A percentile compares a stretch with the other conserved stretches of the same genome.
Evolutionary conservation across 2,888 invertebrate genomes (phyloP).

Genomic region (Drosophila parthenogenetica): DNA sequence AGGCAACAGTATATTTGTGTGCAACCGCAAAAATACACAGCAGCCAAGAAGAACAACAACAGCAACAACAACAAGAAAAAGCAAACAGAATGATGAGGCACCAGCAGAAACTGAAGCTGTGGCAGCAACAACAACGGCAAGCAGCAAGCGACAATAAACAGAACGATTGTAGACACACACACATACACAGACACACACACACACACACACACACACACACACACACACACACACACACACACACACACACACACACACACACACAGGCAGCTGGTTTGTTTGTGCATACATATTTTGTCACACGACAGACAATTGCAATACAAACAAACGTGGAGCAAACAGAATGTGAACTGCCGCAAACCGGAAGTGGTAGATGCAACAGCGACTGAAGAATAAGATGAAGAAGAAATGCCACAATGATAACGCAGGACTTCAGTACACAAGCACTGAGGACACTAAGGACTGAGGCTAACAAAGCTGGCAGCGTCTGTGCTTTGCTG

Average conservation of each 20-base stretch:
- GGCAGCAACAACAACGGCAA: slow-evolving; percentile 23
- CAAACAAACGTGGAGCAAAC: slow-evolving; percentile 70
- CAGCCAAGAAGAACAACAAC: slow-evolving; percentile 30
- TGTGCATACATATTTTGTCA: slow-evolving; percentile 61
- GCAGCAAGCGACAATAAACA: slow-evolving; percentile 58
- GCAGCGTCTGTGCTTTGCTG: slow-evolving; percentile 27
- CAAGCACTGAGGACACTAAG: slow-evolving; percentile 29
- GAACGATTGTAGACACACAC: slow-evolving; percentile 46
- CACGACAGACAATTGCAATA: slow-evolving; percentile 72
- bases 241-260: neutral
- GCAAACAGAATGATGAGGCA: slow-evolving; percentile 36
- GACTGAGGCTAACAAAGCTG: slow-evolving; percentile 8
- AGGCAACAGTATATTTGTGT: slow-evolving; percentile 76
- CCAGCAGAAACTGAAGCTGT: slow-evolving; percentile 23
- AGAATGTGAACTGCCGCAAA: slow-evolving; percentile 61
- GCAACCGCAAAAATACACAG: slow-evolving; percentile 71
- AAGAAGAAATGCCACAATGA: slow-evolving; percentile 28
- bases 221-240: slow-evolving; percentile 21
- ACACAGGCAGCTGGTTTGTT: slow-evolving; percentile 27
- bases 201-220: slow-evolving; percentile 27
- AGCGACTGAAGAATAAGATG: slow-evolving; percentile 54
- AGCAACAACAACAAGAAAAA: slow-evolving; percentile 33
- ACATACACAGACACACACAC: slow-evolving; percentile 23
- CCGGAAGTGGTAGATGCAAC: slow-evolving; percentile 66
- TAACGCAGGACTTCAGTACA: slow-evolving; percentile 21